phyloP scores from a whole-genome alignment of 2,797 vertebrate species.

The Catostomus latipinnis region DNA sequence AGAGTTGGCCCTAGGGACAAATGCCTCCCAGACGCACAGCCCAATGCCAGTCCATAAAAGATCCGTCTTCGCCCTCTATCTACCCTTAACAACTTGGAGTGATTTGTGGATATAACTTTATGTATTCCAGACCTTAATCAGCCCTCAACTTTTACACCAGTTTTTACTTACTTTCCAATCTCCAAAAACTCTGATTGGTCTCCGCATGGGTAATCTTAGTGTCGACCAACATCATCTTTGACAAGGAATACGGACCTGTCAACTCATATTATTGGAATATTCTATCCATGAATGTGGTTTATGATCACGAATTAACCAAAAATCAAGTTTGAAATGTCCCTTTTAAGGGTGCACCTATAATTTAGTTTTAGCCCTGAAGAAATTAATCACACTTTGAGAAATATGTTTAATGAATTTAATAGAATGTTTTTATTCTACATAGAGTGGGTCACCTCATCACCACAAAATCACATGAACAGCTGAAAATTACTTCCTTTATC shows the following conservation, averaged over 20 bases:
- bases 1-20: background rate
- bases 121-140: conserved; percentile 4
- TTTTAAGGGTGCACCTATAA: background rate
- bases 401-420: no score
- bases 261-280: background rate
- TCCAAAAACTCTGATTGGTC: conserved; percentile 10
- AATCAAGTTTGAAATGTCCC: background rate
- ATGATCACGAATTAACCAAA: background rate
- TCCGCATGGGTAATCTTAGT: background rate
- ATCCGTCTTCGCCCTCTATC: background rate
- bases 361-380: background rate
- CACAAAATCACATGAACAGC: no score
- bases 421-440: no score
- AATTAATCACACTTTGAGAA: background rate
- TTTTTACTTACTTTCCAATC: conserved; percentile 9
- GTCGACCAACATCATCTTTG: background rate
- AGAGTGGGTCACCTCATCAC: no score
- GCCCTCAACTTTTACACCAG: background rate
- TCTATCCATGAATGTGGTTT: background rate
- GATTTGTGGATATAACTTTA: conserved; percentile 12
- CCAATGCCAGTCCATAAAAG: background rate
- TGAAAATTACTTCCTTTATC: background rate
- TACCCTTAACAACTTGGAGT: background rate
- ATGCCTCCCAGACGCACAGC: background rate
- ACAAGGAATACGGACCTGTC: background rate